phyloP scores from a whole-genome alignment of 2,113 vertebrate genomes.

The Speoplatyrhinus poulsoni region DNA sequence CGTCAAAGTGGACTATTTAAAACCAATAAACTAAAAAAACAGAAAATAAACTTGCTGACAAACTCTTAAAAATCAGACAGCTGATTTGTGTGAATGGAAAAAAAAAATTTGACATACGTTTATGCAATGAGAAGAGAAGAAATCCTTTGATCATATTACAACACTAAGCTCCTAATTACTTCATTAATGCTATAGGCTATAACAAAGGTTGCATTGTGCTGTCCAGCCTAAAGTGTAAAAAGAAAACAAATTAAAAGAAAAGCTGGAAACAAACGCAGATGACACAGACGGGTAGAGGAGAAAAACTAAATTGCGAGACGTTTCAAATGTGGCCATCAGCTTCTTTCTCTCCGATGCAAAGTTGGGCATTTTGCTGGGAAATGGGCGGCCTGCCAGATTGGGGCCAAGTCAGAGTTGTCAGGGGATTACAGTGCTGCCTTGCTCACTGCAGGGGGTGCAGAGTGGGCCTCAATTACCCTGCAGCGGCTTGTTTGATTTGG shows the following conservation, averaged over 20 bases:
- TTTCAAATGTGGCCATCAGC: conserved; percentile 63
- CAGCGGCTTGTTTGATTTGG: conserved; percentile 78
- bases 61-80: too few species aligned
- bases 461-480: conserved; percentile 77
- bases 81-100: too few species aligned
- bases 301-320: conserved; percentile 60
- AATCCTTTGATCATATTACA: conserved; percentile 48
- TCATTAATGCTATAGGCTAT: conserved; percentile 38
- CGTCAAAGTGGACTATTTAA: too few species aligned
- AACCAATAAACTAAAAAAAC: too few species aligned
- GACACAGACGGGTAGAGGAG: conserved; percentile 46
- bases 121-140: background rate
- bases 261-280: conserved; percentile 29
- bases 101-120: too few species aligned
- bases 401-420: conserved; percentile 77
- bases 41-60: too few species aligned
- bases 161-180: conserved; percentile 38
- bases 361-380: conserved; percentile 74
- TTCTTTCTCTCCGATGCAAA: conserved; percentile 60
- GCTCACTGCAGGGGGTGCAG: conserved; percentile 75
- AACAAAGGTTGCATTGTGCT: conserved; percentile 49
- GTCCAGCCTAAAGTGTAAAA: conserved; percentile 17
- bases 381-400: conserved; percentile 77
- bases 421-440: conserved; percentile 79
- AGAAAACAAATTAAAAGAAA: conserved; percentile 25